Percentiles rank a stretch among this genome's conserved stretches.
These are phyloP conservation scores for Cardinalis cardinalis DNA, from an alignment of 2,113 vertebrate species.

Conservation along the genomic window DNA sequence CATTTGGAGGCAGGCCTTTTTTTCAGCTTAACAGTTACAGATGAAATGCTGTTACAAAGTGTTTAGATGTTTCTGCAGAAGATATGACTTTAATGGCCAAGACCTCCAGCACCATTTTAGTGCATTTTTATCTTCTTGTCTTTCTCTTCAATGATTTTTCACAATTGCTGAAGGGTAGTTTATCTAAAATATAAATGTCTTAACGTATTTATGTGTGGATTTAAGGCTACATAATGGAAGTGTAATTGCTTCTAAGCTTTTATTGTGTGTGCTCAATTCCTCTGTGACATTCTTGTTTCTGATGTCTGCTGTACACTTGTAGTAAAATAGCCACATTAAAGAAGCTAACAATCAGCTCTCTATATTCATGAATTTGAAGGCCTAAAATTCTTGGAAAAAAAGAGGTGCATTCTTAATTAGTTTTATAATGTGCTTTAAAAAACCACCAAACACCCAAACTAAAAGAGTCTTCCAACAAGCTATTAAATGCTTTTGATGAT, in stretches of 20 bases:
- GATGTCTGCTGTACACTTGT: rapidly evolving
- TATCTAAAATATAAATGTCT: background rate
- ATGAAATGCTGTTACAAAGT: background rate
- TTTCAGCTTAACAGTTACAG: background rate
- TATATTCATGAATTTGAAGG: background rate
- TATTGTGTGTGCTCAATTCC: background rate
- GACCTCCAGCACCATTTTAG: background rate
- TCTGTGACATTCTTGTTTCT: background rate
- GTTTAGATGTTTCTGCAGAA: background rate
- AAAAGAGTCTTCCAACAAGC: background rate
- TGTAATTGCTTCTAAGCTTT: background rate
- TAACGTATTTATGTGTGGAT: background rate
- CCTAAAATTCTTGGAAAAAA: background rate
- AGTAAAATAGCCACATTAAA: background rate
- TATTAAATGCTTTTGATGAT: background rate
- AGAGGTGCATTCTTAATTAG: background rate
- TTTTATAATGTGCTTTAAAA: background rate
- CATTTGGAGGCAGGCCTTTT: background rate
- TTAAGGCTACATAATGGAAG: background rate
- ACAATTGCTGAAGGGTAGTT: background rate
- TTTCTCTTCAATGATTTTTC: background rate
- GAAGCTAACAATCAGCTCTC: background rate
- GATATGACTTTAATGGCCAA: background rate
- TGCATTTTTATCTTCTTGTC: background rate
- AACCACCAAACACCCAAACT: background rate